phyloP scores from a whole-genome alignment of 2,888 invertebrate species.

The Xanthorhoe spadicearia region DNA sequence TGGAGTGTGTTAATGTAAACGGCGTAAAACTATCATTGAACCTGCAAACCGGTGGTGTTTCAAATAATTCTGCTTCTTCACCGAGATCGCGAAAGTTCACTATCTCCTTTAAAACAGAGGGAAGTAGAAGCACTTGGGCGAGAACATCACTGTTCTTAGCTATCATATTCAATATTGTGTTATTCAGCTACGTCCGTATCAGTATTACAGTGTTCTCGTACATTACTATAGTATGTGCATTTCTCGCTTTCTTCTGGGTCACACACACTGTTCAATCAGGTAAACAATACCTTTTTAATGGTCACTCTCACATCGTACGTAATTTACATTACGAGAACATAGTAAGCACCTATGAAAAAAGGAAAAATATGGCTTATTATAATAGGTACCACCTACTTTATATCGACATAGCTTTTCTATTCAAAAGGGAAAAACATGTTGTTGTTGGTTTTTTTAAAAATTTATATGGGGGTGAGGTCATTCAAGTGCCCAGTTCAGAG shows the following conservation, averaged over 20 bases:
- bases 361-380: too few species aligned
- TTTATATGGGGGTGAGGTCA: too few species aligned
- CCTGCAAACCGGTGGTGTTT: constrained; percentile 46
- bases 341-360: too few species aligned
- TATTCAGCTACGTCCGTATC: constrained; percentile 63
- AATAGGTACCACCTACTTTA: too few species aligned
- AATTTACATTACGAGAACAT: too few species aligned
- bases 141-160: constrained; percentile 64
- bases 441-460: too few species aligned
- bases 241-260: constrained; percentile 73
- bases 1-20: constrained; percentile 70
- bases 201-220: constrained; percentile 65
- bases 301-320: not conserved
- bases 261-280: constrained; percentile 79
- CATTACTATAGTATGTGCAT: constrained; percentile 66
- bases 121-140: constrained; percentile 60
- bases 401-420: too few species aligned
- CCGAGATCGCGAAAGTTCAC: constrained; percentile 70
- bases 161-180: constrained; percentile 67
- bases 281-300: constrained; percentile 36
- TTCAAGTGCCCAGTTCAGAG: not conserved
- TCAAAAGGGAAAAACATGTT: too few species aligned
- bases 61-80: constrained; percentile 48
- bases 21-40: constrained; percentile 66
- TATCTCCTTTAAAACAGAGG: constrained; percentile 67